Evolutionary conservation across 2,113 vertebrate species (phyloP).

Genomic region (Carassius carassius): DNA sequence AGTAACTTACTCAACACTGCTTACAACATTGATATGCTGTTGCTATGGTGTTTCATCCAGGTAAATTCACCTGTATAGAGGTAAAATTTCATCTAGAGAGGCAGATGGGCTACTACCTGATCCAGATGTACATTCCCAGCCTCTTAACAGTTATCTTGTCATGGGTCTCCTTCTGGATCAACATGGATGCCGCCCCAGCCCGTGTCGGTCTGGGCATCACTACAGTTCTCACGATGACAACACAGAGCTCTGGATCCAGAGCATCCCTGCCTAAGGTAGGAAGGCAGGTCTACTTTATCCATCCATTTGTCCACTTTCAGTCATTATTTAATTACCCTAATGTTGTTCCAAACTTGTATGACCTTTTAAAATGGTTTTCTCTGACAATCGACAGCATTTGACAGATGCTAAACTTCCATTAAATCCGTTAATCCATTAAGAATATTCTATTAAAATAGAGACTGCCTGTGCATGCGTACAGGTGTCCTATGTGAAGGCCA

Average conservation of each 20-base stretch:
- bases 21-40: too few relatives aligned
- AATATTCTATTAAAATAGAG: not conserved
- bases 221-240: slow-evolving; percentile 95
- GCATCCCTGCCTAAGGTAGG: slow-evolving; percentile 89
- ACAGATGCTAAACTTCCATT: not conserved
- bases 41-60: slow-evolving; percentile 61
- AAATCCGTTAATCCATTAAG: not conserved
- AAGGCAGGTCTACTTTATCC: too few relatives aligned
- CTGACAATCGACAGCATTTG: not conserved
- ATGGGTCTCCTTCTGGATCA: slow-evolving; percentile 98
- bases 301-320: too few relatives aligned
- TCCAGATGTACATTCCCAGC: slow-evolving; percentile 97
- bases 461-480: not conserved
- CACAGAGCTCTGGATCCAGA: slow-evolving; percentile 91
- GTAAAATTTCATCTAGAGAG: slow-evolving; percentile 94
- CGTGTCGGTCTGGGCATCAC: slow-evolving; percentile 92
- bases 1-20: too few relatives aligned
- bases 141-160: slow-evolving; percentile 93
- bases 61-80: slow-evolving; percentile 95
- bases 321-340: too few relatives aligned
- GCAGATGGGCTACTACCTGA: slow-evolving; percentile 97
- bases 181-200: slow-evolving; percentile 92
- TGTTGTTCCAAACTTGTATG: not conserved
- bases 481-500: slow-evolving; percentile 90
- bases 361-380: not conserved